Conservation (phyloP, 2,888 invertebrate species). For the Tolmerus cingulatus region DNA sequence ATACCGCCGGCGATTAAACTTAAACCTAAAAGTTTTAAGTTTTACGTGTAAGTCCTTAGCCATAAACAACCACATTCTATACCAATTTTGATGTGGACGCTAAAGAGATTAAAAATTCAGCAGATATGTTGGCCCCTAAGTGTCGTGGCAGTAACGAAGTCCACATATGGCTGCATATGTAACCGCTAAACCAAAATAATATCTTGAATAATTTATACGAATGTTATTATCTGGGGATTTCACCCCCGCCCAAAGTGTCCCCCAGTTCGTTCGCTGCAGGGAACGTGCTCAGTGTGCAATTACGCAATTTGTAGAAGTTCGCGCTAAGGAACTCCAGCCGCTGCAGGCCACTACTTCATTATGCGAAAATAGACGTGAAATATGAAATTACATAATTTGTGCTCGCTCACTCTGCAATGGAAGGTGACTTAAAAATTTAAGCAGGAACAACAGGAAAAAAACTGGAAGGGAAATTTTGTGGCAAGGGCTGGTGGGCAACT, state of each 20-base stretch:
- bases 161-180: not conserved
- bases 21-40: no score
- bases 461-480: no score
- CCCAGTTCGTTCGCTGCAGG: not conserved
- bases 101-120: not conserved
- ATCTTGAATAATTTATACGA: not conserved
- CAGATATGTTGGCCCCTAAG: not conserved
- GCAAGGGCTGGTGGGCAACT: not conserved
- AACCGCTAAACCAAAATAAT: not conserved
- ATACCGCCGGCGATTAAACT: no score
- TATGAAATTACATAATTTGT: conserved; percentile 19
- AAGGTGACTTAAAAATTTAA: not conserved
- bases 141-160: not conserved
- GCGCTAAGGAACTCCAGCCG: not conserved
- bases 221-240: not conserved
- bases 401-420: not conserved
- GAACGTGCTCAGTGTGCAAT: not conserved
- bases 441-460: not conserved
- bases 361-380: not conserved
- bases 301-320: not conserved
- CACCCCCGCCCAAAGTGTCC: not conserved
- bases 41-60: no score
- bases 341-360: not conserved
- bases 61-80: no score
- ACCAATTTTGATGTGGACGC: not conserved